These are phyloP conservation scores for Collichthys lucidus DNA, from an alignment of 2,113 vertebrate genomes.

Conservation along the genomic window DNA sequence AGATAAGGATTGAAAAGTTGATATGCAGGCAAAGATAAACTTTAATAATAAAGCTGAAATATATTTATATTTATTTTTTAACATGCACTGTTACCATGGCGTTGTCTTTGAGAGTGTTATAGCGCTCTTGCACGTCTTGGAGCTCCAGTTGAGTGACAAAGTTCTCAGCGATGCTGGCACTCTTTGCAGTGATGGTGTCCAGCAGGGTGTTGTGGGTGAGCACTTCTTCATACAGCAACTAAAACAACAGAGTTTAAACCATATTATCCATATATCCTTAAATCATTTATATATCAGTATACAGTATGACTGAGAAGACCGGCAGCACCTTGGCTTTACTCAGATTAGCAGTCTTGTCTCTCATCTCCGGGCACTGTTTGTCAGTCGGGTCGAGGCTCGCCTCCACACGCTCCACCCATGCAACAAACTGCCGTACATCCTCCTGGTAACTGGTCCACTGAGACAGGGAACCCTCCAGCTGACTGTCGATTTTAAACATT, in stretches of 20 bases:
- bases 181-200: conserved; percentile 91
- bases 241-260: conserved; percentile 43
- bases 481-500: conserved; percentile 83
- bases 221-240: conserved; percentile 95
- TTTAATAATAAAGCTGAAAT: background rate
- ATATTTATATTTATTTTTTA: background rate
- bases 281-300: background rate
- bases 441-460: conserved; percentile 99
- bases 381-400: conserved; percentile 86
- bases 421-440: conserved; percentile 91
- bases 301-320: background rate
- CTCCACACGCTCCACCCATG: conserved; percentile 92
- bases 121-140: conserved; percentile 95
- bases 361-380: conserved; percentile 89
- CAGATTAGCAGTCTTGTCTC: conserved; percentile 91
- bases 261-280: too few species aligned
- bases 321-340: conserved; percentile 91
- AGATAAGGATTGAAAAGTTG: background rate
- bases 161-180: conserved; percentile 90
- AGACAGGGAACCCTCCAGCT: conserved; percentile 94
- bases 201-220: conserved; percentile 89
- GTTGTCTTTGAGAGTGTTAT: conserved; percentile 86
- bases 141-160: conserved; percentile 92
- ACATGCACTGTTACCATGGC: conserved; percentile 84
- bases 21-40: background rate